phyloP scores from a whole-genome alignment of 2,888 invertebrate species.

The Luffia ferchaultella region DNA sequence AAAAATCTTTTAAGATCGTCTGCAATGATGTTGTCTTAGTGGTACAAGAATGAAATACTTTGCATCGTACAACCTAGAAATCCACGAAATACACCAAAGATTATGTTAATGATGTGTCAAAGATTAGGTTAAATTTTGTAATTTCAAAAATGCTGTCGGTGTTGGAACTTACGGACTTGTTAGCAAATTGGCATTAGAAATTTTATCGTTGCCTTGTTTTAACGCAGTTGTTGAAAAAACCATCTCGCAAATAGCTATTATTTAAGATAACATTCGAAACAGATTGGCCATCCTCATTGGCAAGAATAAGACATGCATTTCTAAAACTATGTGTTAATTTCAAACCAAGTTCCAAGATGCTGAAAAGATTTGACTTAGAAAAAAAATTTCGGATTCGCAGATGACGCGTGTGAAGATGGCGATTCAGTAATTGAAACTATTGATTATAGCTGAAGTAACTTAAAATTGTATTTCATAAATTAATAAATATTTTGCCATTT shows the following conservation, averaged over 20 bases:
- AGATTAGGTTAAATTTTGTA: background rate
- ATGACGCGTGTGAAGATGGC: background rate
- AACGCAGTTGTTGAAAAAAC: slow-evolving; percentile 3
- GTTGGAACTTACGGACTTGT: background rate
- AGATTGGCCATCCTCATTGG: slow-evolving; percentile 1
- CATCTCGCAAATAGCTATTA: slow-evolving; percentile 3
- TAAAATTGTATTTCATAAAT: too few species aligned
- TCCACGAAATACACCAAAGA: background rate
- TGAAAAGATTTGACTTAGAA: background rate
- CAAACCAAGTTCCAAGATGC: background rate
- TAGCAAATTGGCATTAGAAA: background rate
- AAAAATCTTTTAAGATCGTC: slow-evolving; percentile 13
- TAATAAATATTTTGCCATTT: too few species aligned
- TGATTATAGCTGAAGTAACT: too few species aligned
- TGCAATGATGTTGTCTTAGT: slow-evolving; percentile 11
- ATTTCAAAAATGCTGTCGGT: background rate
- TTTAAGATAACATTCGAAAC: slow-evolving; percentile 1
- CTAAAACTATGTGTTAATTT: background rate
- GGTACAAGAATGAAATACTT: slow-evolving; percentile 4
- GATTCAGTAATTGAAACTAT: background rate
- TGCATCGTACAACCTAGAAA: slow-evolving; percentile 1
- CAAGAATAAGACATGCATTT: background rate
- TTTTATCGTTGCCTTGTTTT: slow-evolving; percentile 3
- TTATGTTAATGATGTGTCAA: too few species aligned
- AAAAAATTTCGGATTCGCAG: background rate